Evolutionary conservation across 2,797 vertebrate genomes (phyloP), one percentile per base, ranked within the genome.

Genomic region (Enteromius fasciolatus): DNA sequence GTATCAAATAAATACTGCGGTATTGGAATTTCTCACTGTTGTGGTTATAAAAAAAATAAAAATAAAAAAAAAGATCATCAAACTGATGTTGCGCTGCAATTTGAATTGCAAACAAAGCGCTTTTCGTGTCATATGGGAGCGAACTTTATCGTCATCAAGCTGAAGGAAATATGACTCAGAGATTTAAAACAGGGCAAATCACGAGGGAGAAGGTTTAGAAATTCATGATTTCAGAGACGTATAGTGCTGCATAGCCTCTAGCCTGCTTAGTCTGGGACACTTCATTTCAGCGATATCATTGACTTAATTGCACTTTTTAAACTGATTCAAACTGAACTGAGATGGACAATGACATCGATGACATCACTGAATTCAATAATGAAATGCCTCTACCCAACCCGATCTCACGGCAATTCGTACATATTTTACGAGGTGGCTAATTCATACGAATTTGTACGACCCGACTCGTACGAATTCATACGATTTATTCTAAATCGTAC

Each of bases 131-230:
- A 48, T 18, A 15, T 23, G 74, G 81, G 28, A 63, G 5, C 4
- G 1, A 74, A 63, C 20, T 74, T 50, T 15, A 36, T 14, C 20
- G 17, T 36, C 46, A 25, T 48, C 63, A 63, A 77, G 66, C 48
- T 59, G 15, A 61, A 63, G 66, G 77, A 76, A 76, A 57, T 15
- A 28, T 77, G 74, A 83, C 18, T 76, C 73, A 10, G 74, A 81
- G 59, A 39, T 81, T 81, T 75, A 46, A 46, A 61, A 69, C 18
- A 28, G 39, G 23, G 39, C 64, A 57, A 63, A 76, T 67, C 48
- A 8, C 70, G 54, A 15, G 70, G 70, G 80, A 31, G 46, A 31
- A 20, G 41, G 25, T 66, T 52, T 31, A 66, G 61, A 66, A 81
- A 52, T 66, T 28, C 54, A 15, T 48, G 57, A 68, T 76, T 67